These are phyloP conservation scores for Platysternon megacephalum DNA, from an alignment of 2,113 vertebrate species.

Conservation along the genomic window DNA sequence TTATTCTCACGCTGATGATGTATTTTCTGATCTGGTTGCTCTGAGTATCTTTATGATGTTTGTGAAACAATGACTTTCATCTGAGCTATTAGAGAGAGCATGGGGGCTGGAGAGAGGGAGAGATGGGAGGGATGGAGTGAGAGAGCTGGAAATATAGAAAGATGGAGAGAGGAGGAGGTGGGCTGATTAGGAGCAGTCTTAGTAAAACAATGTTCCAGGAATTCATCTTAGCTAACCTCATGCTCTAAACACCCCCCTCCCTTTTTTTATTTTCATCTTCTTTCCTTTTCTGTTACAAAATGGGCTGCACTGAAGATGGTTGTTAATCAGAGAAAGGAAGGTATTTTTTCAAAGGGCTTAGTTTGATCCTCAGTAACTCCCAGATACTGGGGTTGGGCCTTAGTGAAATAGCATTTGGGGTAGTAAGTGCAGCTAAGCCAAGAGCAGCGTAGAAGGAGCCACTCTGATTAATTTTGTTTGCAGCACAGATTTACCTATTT, in stretches of 20 bases:
- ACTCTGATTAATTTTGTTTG: not conserved
- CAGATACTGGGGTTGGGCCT: constrained; percentile 51
- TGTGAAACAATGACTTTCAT: constrained; percentile 29
- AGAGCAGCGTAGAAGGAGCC: not conserved
- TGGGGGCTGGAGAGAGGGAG: constrained; percentile 12
- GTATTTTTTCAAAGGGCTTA: constrained; percentile 8
- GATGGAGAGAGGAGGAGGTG: not conserved
- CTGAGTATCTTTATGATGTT: not conserved
- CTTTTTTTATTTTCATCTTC: not conserved
- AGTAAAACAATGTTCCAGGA: not conserved
- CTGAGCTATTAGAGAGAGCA: constrained; percentile 19
- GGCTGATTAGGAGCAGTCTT: not conserved
- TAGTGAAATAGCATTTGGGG: constrained; percentile 14
- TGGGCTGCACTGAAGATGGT: accelerated
- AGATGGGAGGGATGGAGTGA: not conserved
- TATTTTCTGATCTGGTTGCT: not conserved
- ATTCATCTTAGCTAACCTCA: not conserved
- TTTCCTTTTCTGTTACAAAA: not conserved
- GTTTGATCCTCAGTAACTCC: not conserved
- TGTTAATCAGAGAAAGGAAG: not conserved
- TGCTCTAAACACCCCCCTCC: not conserved
- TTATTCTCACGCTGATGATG: not conserved
- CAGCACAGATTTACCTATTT: not conserved
- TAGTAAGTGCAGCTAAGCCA: not conserved
- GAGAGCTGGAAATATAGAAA: not conserved